Evolutionary conservation across 2,113 vertebrate genomes (phyloP), one percentile per base, ranked within the genome.

Genomic region (Carettochelys insculpta): DNA sequence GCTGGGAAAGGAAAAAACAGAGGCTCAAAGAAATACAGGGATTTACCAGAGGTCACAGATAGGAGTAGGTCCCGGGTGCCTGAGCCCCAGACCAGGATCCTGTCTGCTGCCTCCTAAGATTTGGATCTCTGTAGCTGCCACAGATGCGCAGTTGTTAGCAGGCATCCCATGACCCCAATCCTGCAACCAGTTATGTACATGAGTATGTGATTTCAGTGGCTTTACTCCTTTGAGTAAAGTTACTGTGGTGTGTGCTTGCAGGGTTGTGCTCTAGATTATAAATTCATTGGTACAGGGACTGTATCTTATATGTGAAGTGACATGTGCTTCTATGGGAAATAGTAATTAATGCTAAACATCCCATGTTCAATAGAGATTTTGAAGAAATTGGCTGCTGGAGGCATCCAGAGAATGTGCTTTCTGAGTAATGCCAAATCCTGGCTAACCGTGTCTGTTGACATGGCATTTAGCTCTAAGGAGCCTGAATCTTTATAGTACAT

Each of bases 141-240:
- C 56, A 14, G 29, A 14, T 2, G 6, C 56, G 16, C 7, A 29
- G 54, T 27, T 54, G 53, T 54, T 54, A 10, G 53, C 53, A 24
- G 3, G 22, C 5, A 12, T 29, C n/a, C n/a, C n/a, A n/a, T n/a
- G n/a, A n/a, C n/a, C n/a, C n/a, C n/a, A n/a, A n/a, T 58, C 56
- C 56, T 58, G 29, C 13, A 13, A 58, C 56, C 56, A 34, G 29
- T 58, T 29, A 31, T 58, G 29, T 6, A 58, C 3, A 29, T 13
- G 54, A 56, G 6, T 7, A 2, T 2, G 7, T 0, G 47, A 47
- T 56, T 34, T 43, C 0, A 1, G 13, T 0, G 11, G 25, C 4
- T 43, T 13, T 2, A 20, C 31, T 29, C 0, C 0, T 11, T 3
- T 8, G 38, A 47, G 16, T 9, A 19, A 6, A 0, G 2, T 19